These are phyloP conservation scores for Drosophila busckii DNA, from an alignment of 1,140 invertebrate genomes.

Conservation along the genomic window DNA sequence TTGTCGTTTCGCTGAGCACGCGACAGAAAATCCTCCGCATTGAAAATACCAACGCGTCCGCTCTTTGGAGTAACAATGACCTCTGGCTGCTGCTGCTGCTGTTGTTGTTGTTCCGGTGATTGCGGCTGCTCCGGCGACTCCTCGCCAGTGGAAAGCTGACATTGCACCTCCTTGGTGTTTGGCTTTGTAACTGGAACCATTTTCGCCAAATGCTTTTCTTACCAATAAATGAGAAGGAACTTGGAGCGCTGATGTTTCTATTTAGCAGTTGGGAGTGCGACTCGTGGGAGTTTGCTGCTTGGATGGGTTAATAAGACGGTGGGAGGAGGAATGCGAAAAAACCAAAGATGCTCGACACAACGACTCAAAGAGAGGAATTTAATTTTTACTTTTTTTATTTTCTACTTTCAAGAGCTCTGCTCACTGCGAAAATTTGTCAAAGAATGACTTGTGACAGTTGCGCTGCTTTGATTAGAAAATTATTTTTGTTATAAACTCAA, in stretches of 20 bases:
- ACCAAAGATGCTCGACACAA: constrained; percentile 60
- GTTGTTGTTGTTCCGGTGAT: too few species aligned
- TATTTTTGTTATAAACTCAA: too few species aligned
- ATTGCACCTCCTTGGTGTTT: constrained; percentile 58
- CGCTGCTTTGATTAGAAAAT: too few species aligned
- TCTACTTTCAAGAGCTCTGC: constrained; percentile 61
- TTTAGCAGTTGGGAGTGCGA: too few species aligned
- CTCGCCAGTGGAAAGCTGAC: constrained; percentile 40
- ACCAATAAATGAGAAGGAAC: too few species aligned
- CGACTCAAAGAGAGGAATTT: constrained; percentile 69
- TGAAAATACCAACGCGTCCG: constrained; percentile 61
- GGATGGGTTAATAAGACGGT: too few species aligned
- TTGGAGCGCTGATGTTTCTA: too few species aligned
- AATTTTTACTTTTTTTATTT: constrained; percentile 64
- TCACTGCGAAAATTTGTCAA: constrained; percentile 73
- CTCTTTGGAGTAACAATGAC: constrained; percentile 42
- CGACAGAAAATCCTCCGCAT: constrained; percentile 67
- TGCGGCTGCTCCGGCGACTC: too few species aligned
- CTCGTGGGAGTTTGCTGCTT: constrained; percentile 7
- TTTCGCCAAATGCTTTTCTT: too few species aligned
- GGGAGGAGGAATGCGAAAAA: constrained; percentile 38
- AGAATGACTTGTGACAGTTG: constrained; percentile 37
- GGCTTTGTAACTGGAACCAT: constrained; percentile 34
- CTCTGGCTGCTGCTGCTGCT: constrained; percentile 23
- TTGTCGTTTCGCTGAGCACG: constrained; percentile 69